phyloP scores from a whole-genome alignment of 2,113 vertebrate genomes.

The Myotis lucifugus region DNA sequence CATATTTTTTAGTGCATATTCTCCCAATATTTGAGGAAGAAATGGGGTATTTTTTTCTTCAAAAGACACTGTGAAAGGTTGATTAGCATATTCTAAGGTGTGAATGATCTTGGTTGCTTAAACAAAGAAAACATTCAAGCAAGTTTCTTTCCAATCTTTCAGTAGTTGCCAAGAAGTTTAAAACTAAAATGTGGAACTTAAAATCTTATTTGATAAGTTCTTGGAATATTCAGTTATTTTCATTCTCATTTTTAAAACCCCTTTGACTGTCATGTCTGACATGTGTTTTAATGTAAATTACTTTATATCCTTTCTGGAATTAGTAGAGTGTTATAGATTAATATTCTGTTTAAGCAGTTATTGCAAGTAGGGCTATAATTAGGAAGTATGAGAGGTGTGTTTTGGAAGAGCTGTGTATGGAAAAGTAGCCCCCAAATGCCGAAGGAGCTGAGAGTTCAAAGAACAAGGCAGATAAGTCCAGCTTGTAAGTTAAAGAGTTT shows the following conservation, averaged over 20 bases:
- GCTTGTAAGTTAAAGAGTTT: not conserved
- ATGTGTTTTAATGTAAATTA: conserved; percentile 43
- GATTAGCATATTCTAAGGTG: conserved; percentile 14
- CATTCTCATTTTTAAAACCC: conserved; percentile 40
- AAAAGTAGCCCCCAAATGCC: not conserved
- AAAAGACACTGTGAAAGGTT: not conserved
- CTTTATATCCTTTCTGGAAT: conserved; percentile 40
- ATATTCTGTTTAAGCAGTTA: not conserved
- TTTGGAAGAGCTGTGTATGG: not conserved
- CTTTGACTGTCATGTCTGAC: not conserved
- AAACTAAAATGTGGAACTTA: conserved; percentile 5
- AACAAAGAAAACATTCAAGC: conserved; percentile 7
- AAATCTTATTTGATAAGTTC: not conserved
- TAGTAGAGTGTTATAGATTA: conserved; percentile 3
- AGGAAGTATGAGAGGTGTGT: not conserved
- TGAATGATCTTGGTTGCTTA: conserved; percentile 14
- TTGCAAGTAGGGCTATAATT: conserved; percentile 29
- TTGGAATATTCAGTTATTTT: conserved; percentile 47
- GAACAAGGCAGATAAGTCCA: not conserved
- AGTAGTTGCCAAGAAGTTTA: conserved; percentile 29
- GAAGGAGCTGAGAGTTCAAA: not conserved
- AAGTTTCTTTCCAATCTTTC: conserved; percentile 28
- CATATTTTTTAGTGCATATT: not conserved
- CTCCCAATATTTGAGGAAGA: not conserved
- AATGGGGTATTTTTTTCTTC: not conserved